Evolutionary conservation across 1,140 invertebrate genomes (phyloP).

Genomic region (Drosophila bocki): DNA sequence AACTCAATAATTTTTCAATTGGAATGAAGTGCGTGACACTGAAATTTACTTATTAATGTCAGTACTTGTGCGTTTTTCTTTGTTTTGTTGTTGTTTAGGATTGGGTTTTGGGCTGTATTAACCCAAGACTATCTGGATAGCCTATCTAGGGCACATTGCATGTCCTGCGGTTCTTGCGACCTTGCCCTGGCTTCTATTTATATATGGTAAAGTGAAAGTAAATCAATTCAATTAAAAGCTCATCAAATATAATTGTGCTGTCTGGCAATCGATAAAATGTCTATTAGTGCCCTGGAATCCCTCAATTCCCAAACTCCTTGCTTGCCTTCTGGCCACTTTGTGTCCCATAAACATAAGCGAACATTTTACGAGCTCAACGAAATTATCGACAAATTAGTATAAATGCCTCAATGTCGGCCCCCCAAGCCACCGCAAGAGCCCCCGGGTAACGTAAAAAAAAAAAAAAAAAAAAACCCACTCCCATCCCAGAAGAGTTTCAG

Average conservation of each 20-base stretch:
- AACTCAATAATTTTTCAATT: neutral
- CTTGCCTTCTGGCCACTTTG: conserved; percentile 28
- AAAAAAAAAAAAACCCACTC: neutral
- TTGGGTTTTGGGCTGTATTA: neutral
- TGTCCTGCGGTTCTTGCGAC: conserved; percentile 24
- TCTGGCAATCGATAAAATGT: conserved; percentile 69
- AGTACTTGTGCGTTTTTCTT: neutral
- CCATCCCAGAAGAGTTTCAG: conserved; percentile 10
- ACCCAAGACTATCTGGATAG: neutral
- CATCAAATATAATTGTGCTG: conserved; percentile 70
- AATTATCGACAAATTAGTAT: conserved; percentile 81
- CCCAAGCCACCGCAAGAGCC: neutral
- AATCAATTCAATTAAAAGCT: conserved; percentile 81
- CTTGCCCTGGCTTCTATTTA: conserved; percentile 33
- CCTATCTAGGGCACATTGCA: conserved; percentile 26
- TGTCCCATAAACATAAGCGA: conserved; percentile 46
- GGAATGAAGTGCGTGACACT: neutral
- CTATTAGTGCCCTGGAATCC: conserved; percentile 44
- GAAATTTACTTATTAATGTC: conserved; percentile 9
- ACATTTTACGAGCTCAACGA: conserved; percentile 65
- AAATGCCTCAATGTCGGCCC: conserved; percentile 60
- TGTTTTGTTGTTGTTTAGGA: neutral
- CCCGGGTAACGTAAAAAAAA: neutral
- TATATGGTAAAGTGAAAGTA: conserved; percentile 52
- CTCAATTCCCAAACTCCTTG: conserved; percentile 30